phyloP scores from a whole-genome alignment of 1,140 invertebrate genomes.

The Heliconius hewitsoni region DNA sequence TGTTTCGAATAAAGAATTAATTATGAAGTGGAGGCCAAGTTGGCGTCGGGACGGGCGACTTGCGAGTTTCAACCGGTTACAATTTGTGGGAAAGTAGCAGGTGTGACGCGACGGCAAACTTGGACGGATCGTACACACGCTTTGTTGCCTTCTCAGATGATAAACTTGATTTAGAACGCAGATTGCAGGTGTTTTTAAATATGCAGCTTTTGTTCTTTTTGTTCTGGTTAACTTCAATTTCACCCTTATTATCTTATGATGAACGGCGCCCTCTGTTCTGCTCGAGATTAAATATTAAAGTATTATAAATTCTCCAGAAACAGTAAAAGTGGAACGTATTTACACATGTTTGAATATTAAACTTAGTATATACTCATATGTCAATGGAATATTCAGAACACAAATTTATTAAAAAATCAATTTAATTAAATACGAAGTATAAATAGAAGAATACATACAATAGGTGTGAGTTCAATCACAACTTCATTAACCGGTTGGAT shows the following conservation, averaged over 20 bases:
- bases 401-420: neutral
- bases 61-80: constrained; percentile 71
- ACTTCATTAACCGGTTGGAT: too few species aligned
- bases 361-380: neutral
- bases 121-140: constrained; percentile 64
- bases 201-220: constrained; percentile 27
- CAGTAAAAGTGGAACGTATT: neutral
- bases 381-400: neutral
- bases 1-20: constrained; percentile 81
- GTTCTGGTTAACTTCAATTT: neutral
- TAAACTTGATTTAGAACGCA: constrained; percentile 79
- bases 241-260: neutral
- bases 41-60: constrained; percentile 61
- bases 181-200: constrained; percentile 64
- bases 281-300: neutral
- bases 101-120: constrained; percentile 67
- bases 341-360: neutral
- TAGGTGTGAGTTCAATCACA: too few species aligned
- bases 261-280: neutral
- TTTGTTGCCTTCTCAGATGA: constrained; percentile 77
- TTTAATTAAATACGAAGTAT: too few species aligned
- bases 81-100: constrained; percentile 78
- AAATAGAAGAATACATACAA: too few species aligned
- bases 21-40: constrained; percentile 77
- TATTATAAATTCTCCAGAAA: neutral